Base-by-base conservation (phyloP, 2,888 invertebrate species). In the Latrodectus elegans region DNA sequence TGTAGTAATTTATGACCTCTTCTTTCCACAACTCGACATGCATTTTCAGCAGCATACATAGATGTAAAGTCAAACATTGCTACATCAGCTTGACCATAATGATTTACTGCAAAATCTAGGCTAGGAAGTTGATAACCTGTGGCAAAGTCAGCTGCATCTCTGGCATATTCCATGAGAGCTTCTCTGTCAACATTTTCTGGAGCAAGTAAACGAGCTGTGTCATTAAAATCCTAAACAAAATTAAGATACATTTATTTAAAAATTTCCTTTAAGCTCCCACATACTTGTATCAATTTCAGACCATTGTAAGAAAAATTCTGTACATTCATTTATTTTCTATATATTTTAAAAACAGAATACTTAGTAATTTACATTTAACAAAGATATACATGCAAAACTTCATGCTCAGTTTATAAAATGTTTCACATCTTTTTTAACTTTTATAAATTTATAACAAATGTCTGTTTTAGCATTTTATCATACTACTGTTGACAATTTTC, bases 1-100 rank as follows among this genome's bases (percentile, higher is more conserved):
- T 97, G 96, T 17, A 99, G 93, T 8, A 99, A 93, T 70, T 95
- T 95, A 90, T 96, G 95, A 0, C 97, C 97, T 89, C 95, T 93
- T 81, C 94, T 92, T 91, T 95, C 96, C 15, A 96, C 92, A 26
- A 98, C 95, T 91, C 97, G 94, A 90, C 96, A 96, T 10, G 99
- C 97, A 93, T 98, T 97, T 92, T 98, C 98, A 0, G 99, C 97
- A 0, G 97, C 97, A 93, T 97, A 99, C 96, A 99, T 97, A 0
- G 98, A 98, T 0, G 99, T 99, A 92, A 99, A 99, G 93, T 99
- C 99, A 92, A 99, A 99, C 95, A 99, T 96, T 70, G 99, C 98
- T 1, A 99, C 97, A 92, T 99, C 99, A 0, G 98, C 97, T 92
- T 97, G 97, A 0, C 98, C 98, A 92, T 97, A 98, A 93, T 99